Evolutionary conservation across 2,797 vertebrate genomes (phyloP).

Genomic region (Falco concolor): DNA sequence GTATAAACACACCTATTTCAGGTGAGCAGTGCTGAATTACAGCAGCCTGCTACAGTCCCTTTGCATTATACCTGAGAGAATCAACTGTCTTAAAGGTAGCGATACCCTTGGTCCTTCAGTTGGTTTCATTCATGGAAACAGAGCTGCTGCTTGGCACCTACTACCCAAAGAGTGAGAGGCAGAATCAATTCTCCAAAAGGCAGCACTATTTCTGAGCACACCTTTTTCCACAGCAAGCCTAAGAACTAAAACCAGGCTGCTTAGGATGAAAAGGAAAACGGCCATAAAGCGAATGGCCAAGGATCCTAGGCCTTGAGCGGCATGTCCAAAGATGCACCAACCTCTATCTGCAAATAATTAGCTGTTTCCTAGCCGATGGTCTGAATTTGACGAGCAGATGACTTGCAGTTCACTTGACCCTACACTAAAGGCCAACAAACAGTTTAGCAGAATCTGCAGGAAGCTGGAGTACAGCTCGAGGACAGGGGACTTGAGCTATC

Average conservation of each 20-base stretch:
- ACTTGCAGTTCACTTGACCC: neutral
- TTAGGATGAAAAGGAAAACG: neutral
- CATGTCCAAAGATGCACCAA: neutral
- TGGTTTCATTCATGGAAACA: neutral
- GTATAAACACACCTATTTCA: neutral
- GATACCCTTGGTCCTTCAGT: neutral
- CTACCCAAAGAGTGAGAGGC: neutral
- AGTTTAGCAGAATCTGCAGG: neutral
- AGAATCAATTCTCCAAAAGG: neutral
- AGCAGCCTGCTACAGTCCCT: neutral
- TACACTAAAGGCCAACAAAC: neutral
- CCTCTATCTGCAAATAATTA: neutral
- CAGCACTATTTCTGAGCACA: neutral
- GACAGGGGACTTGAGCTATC: neutral
- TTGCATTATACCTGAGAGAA: neutral
- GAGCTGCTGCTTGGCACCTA: neutral
- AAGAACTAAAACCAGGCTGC: neutral
- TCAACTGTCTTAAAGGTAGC: neutral
- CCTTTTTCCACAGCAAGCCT: neutral
- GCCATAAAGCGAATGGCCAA: neutral
- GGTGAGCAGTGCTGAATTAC: neutral
- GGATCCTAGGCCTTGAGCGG: neutral
- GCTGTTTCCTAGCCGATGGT: neutral
- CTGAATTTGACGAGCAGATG: neutral
- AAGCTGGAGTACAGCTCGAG: neutral